phyloP scores from a whole-genome alignment of 2,113 vertebrate species.

The Limanda limanda region DNA sequence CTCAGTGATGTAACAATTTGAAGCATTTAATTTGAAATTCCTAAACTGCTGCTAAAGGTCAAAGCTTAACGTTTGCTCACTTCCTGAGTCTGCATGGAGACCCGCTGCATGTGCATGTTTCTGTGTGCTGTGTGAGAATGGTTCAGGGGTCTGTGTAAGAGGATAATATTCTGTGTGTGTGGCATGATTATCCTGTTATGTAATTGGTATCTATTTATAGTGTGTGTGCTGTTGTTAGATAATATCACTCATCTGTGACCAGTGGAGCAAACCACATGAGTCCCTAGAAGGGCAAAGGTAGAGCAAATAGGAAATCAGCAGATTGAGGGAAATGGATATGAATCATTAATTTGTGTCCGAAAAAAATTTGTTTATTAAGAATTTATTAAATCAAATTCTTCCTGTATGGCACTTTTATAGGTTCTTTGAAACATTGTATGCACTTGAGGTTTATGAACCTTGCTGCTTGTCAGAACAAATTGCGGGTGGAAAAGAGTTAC shows the following conservation, averaged over 20 bases:
- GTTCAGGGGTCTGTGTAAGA: constrained; percentile 8
- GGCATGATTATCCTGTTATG: constrained; percentile 52
- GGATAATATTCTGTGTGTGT: constrained; percentile 10
- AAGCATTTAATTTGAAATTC: neutral
- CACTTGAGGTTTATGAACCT: neutral
- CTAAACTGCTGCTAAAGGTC: neutral
- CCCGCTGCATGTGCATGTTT: neutral
- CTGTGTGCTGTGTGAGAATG: too few relatives aligned
- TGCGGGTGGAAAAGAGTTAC: neutral
- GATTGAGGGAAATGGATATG: neutral
- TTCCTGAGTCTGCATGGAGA: neutral
- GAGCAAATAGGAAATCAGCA: constrained; percentile 3
- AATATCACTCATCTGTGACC: constrained; percentile 50
- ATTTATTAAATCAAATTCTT: neutral
- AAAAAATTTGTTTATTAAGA: neutral
- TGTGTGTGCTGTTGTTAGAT: constrained; percentile 40
- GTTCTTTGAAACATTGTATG: neutral
- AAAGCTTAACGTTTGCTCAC: neutral
- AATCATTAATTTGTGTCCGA: neutral
- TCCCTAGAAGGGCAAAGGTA: constrained; percentile 22
- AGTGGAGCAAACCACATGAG: constrained; percentile 14
- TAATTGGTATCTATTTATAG: constrained; percentile 58
- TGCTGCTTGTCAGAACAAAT: constrained; percentile 25
- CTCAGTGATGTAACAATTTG: neutral
- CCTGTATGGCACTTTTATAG: neutral